A percentile compares a stretch with the other conserved stretches of the same genome.
These are phyloP conservation scores for Acrossocheilus fasciatus DNA, from an alignment of 2,797 vertebrate species.

Conservation along the genomic window DNA sequence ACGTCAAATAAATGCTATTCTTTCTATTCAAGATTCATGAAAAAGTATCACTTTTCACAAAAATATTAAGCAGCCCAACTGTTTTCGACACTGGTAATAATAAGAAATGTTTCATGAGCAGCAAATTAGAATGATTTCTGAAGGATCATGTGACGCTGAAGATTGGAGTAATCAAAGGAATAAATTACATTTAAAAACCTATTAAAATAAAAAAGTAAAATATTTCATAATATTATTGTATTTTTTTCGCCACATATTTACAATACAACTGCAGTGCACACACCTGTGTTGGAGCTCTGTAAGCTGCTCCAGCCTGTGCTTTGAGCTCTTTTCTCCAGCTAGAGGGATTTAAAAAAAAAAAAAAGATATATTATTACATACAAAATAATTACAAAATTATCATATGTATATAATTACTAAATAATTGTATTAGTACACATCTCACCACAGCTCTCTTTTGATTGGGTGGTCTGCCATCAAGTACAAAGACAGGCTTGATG, in stretches of 20 bases:
- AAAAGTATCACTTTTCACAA: not conserved
- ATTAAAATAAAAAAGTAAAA: not conserved
- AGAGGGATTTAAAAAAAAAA: slow-evolving; percentile 52
- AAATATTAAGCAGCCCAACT: not conserved
- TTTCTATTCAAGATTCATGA: not conserved
- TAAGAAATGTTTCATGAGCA: not conserved
- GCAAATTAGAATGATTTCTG: not conserved
- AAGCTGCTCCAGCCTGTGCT: slow-evolving; percentile 64
- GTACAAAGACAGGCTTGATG: slow-evolving; percentile 85
- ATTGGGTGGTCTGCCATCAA: slow-evolving; percentile 81
- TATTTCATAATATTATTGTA: not conserved
- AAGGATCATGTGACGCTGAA: not conserved
- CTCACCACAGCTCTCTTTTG: slow-evolving; percentile 81
- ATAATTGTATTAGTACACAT: not conserved
- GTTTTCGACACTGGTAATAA: not conserved
- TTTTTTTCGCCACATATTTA: not conserved
- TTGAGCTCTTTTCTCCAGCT: slow-evolving; percentile 79
- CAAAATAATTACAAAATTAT: not conserved
- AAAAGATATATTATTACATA: slow-evolving; percentile 11
- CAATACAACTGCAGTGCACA: not conserved
- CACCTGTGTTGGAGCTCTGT: slow-evolving; percentile 67
- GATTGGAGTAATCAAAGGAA: not conserved
- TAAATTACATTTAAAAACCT: not conserved
- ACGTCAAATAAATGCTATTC: not conserved
- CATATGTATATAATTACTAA: not conserved